phyloP scores from a whole-genome alignment of 2,797 vertebrate genomes.

The Centroberyx gerrardi region DNA sequence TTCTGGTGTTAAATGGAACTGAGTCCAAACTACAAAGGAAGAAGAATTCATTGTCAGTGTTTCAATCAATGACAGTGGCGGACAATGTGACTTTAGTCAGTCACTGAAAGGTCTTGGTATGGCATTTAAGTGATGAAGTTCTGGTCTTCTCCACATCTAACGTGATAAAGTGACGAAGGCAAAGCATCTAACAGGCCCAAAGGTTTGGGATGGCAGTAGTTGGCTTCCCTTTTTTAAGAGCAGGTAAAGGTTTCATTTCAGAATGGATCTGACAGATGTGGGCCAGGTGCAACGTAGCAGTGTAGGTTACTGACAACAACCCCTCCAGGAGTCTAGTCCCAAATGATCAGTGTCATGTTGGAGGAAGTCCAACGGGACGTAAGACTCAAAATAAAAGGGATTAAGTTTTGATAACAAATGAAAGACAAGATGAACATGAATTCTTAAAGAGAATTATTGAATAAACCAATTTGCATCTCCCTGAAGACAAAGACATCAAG shows the following conservation, averaged over 20 bases:
- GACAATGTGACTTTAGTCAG: too few relatives aligned
- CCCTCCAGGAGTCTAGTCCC: conserved; percentile 47
- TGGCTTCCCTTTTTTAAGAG: conserved; percentile 34
- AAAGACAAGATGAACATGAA: conserved; percentile 62
- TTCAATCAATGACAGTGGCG: background rate
- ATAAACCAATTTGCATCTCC: conserved; percentile 54
- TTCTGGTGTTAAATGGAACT: too few relatives aligned
- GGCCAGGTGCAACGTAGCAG: conserved; percentile 55
- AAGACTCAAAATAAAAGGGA: conserved; percentile 42
- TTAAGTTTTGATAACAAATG: conserved; percentile 53
- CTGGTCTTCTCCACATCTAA: too few relatives aligned
- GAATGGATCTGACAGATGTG: conserved; percentile 62
- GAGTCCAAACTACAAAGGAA: background rate
- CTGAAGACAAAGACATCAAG: conserved; percentile 52
- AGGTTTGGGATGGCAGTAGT: conserved; percentile 7
- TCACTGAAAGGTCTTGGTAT: too few relatives aligned
- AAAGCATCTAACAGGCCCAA: background rate
- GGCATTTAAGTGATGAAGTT: too few relatives aligned
- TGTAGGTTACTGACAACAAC: conserved; percentile 58
- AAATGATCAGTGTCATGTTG: conserved; percentile 55
- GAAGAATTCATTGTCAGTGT: background rate
- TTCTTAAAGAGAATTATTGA: conserved; percentile 57
- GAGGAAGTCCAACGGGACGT: conserved; percentile 32
- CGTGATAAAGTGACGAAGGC: too few relatives aligned
- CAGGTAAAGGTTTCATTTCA: conserved; percentile 45